Evolutionary conservation across 2,888 invertebrate species (phyloP), one percentile per base, ranked within the genome.

Genomic region (Latrodectus elegans): DNA sequence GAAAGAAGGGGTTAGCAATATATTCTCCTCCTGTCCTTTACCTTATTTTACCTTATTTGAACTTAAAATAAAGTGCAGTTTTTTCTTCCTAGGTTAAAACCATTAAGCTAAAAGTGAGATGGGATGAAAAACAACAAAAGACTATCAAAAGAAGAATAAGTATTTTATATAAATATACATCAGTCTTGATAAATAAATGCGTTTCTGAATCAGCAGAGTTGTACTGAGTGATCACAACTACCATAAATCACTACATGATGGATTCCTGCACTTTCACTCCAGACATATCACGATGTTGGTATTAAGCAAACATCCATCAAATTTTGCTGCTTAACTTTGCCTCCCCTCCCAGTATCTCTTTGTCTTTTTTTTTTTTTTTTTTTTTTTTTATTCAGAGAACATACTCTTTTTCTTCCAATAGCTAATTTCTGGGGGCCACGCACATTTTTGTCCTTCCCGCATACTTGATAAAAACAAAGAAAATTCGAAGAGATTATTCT

Each of bases 291-390:
- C 76, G 80, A 88, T 88, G 78, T 81, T 82, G 73, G 82, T 82
- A 83, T 82, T 88, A 88, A 83, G 87, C 87, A 77, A 68, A 78
- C 87, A 88, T 88, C 87, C 82, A 88, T 88, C 87, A 88, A 77
- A 78, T 77, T 88, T 83, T 73, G 70, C 81, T 82, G 72, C 77
- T 72, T 81, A 81, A 86, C 80, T 78, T 78, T 82, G 51, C 17
- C 49, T 26, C 65, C 64, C 22, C 67, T 68, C 51, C 52, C 52
- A 65, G 52, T 67, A 65, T 74, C 70, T 55, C 51, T 68, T 52
- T 53, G 17, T 60, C 22, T 15, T 10, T 8, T 67, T 67, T 12
- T 8, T 53, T 15, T 78, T 78, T 38, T 70, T 78, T 52, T 11
- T 52, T n/a, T 17, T 65, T 68, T 55, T 55, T 78, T 55, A 15